Percentiles rank a stretch among this genome's conserved stretches.
These are phyloP conservation scores for Gobiocypris rarus DNA, from an alignment of 2,113 vertebrate species.

Conservation along the genomic window DNA sequence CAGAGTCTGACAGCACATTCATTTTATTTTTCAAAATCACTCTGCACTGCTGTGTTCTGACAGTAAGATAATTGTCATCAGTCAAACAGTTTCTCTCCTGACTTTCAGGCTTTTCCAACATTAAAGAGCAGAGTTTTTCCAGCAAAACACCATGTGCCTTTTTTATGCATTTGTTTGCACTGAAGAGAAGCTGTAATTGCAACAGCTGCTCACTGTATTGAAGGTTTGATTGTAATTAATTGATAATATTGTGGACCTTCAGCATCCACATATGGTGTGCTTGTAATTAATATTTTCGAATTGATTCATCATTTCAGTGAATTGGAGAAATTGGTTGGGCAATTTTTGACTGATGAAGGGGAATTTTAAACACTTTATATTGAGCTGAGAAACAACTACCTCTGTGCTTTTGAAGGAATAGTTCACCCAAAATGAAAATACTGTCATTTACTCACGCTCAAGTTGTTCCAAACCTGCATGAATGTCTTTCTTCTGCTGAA, in stretches of 20 bases:
- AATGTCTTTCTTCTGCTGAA: too few species aligned
- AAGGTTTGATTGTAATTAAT: constrained; percentile 49
- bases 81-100: neutral
- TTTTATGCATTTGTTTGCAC: constrained; percentile 38
- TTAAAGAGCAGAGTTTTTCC: neutral
- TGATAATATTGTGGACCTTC: constrained; percentile 35
- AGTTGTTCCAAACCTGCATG: too few species aligned
- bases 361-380: constrained; percentile 29
- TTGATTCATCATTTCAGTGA: constrained; percentile 7
- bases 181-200: constrained; percentile 26
- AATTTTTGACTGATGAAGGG: constrained; percentile 11
- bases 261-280: constrained; percentile 36
- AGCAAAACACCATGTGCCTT: constrained; percentile 18
- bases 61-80: constrained; percentile 23
- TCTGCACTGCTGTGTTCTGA: constrained; percentile 16
- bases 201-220: constrained; percentile 35
- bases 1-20: constrained; percentile 11
- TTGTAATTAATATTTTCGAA: constrained; percentile 1
- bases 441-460: too few species aligned
- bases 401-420: neutral
- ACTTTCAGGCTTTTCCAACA: neutral
- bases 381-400: constrained; percentile 6
- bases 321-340: constrained; percentile 1
- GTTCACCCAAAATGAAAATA: too few species aligned
- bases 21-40: constrained; percentile 22